Evolutionary conservation across 2,113 vertebrate species (phyloP), one percentile per base, ranked within the genome.

Genomic region (Pollimyrus isidori): DNA sequence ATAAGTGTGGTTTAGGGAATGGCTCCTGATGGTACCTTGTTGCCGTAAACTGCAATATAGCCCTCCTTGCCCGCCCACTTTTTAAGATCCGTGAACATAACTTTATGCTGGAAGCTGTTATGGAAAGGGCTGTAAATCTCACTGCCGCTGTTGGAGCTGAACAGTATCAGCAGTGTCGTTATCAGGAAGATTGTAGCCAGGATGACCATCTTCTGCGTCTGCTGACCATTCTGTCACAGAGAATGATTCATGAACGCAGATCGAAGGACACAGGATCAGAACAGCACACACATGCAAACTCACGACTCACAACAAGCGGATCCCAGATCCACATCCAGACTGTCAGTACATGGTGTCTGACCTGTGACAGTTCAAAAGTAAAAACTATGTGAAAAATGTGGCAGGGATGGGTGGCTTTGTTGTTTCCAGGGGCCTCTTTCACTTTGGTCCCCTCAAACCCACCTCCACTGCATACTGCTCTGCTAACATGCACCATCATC

Each of bases 141-240:
- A 0, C 53, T 97, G 89, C 92, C 92, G n/a, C 95, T 97, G 94
- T 97, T 97, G 35, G 97, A 99, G 93, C 96, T 97, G 93, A 97
- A 98, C 93, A 99, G 96, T 94, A 99, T 98, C 93, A 99, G 95
- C 92, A 99, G 96, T 85, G 96, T 99, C 91, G 97, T 96, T 92
- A 99, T 94, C 91, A 97, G 95, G 90, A 99, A 97, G 92, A 98
- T 91, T 90, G 96, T 92, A 39, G 96, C 94, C 89, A 98, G 95
- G 92, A 98, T 96, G 50, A 96, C 97, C 90, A 97, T 95, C 4
- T 95, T 97, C 89, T 97, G 97, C 93, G 97, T 97, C 96, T 97
- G 96, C 0, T 89, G 92, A 83, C 89, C 92, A 91, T 95, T 92
- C 88, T n/a, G 50, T 62, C 1, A 45, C 4, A 76, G 46, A 93